Conservation (phyloP, 2,113 vertebrate genomes). For the Urocolius indicus region DNA sequence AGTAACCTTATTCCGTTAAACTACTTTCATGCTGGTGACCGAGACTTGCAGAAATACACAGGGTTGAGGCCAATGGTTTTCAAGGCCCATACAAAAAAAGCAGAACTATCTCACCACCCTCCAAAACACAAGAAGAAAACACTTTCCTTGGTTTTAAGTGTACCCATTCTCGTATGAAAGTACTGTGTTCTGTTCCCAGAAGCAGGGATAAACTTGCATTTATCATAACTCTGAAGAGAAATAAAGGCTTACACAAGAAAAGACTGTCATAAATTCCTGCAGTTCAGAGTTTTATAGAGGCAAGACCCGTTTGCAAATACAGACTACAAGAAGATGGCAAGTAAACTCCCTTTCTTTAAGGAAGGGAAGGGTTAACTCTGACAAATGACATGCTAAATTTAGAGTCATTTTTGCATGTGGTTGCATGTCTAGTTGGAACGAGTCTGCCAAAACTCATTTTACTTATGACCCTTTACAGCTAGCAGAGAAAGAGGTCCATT, state of each 20-base stretch:
- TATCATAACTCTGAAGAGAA: background rate
- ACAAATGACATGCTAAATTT: slow-evolving; percentile 72
- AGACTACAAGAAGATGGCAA: slow-evolving; percentile 33
- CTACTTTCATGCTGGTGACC: background rate
- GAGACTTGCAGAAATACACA: background rate
- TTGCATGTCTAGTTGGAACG: slow-evolving; percentile 67
- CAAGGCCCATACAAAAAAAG: background rate
- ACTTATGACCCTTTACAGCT: slow-evolving; percentile 76
- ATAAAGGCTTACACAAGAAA: background rate
- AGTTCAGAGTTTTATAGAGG: background rate
- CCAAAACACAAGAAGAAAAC: background rate
- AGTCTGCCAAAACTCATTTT: slow-evolving; percentile 73
- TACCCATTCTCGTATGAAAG: background rate
- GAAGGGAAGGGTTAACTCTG: slow-evolving; percentile 70
- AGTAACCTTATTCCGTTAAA: slow-evolving; percentile 28
- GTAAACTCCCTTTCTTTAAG: background rate
- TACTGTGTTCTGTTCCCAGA: background rate
- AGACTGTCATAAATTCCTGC: background rate
- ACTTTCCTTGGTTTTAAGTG: background rate
- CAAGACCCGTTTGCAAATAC: slow-evolving; percentile 1
- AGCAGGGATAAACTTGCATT: background rate
- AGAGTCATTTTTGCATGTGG: slow-evolving; percentile 69
- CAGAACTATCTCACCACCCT: background rate
- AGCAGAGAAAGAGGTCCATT: slow-evolving; percentile 77
- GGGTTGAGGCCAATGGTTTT: background rate